Percentiles rank a stretch among this genome's conserved stretches.
Conservation (phyloP, 2,888 invertebrate genomes). For the Steinernema carpocapsae region DNA sequence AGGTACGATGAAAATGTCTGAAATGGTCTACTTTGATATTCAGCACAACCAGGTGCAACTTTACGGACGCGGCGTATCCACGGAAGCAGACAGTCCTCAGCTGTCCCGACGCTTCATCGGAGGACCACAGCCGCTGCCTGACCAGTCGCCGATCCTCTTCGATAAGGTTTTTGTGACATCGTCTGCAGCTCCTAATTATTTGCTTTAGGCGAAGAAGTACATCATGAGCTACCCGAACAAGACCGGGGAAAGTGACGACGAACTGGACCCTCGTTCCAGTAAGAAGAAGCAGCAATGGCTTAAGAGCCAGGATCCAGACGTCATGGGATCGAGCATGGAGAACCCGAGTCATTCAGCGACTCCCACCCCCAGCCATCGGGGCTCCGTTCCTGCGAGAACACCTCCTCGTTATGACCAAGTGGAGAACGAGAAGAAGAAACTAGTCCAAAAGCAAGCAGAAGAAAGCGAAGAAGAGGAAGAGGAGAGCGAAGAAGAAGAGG, state of each 20-base stretch:
- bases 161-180: slow-evolving; percentile 59
- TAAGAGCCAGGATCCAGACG: slow-evolving; percentile 50
- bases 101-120: slow-evolving; percentile 58
- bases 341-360: slow-evolving; percentile 41
- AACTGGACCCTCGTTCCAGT: slow-evolving; percentile 37
- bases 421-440: slow-evolving; percentile 35
- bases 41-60: slow-evolving; percentile 56
- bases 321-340: slow-evolving; percentile 40
- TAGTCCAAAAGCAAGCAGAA: slow-evolving; percentile 25
- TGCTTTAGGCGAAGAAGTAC: slow-evolving; percentile 55
- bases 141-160: slow-evolving; percentile 65
- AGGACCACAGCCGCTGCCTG: slow-evolving; percentile 65
- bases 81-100: slow-evolving; percentile 62
- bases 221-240: slow-evolving; percentile 60
- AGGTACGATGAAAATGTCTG: slow-evolving; percentile 44
- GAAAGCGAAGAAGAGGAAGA: slow-evolving; percentile 53
- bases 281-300: slow-evolving; percentile 49
- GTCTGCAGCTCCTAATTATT: too few relatives aligned
- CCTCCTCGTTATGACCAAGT: slow-evolving; percentile 48
- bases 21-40: too few relatives aligned
- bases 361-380: slow-evolving; percentile 49
- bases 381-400: slow-evolving; percentile 57
- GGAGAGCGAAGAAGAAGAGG: slow-evolving; percentile 61
- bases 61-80: slow-evolving; percentile 66
- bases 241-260: slow-evolving; percentile 45